These are phyloP conservation scores for Drosophila pruinosa DNA, from an alignment of 1,140 invertebrate genomes.

Conservation along the genomic window DNA sequence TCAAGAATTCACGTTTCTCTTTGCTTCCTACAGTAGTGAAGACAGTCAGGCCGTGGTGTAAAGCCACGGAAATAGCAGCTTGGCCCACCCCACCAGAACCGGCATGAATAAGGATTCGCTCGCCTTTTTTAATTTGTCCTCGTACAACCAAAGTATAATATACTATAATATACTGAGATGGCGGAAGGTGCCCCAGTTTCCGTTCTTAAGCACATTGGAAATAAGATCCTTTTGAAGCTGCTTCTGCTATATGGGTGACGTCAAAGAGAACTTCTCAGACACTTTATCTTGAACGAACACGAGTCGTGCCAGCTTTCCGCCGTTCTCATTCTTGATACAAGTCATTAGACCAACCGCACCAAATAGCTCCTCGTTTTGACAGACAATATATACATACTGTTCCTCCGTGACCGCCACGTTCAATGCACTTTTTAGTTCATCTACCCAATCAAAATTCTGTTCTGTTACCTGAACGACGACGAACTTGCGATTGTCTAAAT, in stretches of 20 bases:
- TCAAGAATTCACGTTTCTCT: constrained; percentile 95
- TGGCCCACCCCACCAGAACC: constrained; percentile 98
- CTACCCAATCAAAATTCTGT: constrained; percentile 91
- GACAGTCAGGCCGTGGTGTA: constrained; percentile 92
- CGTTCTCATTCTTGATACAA: constrained; percentile 93
- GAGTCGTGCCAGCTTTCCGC: constrained; percentile 89
- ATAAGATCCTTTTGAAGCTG: constrained; percentile 91
- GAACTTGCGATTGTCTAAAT: constrained; percentile 68
- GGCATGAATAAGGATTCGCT: constrained; percentile 95
- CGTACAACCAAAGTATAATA: constrained; percentile 96
- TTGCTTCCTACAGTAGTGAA: constrained; percentile 94
- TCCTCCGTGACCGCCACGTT: constrained; percentile 84
- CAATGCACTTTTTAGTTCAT: constrained; percentile 89
- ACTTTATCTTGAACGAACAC: constrained; percentile 88
- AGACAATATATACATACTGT: constrained; percentile 88
- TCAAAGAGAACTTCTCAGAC: constrained; percentile 86
- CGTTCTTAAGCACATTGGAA: constrained; percentile 91
- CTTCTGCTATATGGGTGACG: constrained; percentile 84
- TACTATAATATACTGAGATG: constrained; percentile 93
- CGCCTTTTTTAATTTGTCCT: constrained; percentile 91
- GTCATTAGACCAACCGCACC: constrained; percentile 95
- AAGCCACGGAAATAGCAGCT: constrained; percentile 96
- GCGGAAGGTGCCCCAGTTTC: constrained; percentile 92
- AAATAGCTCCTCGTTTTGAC: constrained; percentile 86
- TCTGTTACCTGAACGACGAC: constrained; percentile 84